Conservation (phyloP, 2,113 vertebrate species). For the Chlorodrepanis virens region DNA sequence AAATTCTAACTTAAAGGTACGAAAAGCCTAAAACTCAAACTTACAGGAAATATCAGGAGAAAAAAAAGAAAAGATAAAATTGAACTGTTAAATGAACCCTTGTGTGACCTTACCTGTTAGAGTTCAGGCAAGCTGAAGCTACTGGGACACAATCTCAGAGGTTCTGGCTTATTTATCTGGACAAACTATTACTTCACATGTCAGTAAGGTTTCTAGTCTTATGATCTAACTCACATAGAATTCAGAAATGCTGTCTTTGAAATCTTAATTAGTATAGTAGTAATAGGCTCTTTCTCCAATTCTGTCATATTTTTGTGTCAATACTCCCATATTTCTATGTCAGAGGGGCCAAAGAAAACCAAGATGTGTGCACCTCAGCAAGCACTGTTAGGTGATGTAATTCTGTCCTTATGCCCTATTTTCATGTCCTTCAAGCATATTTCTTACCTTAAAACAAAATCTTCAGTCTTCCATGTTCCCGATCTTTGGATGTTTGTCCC, state of each 20-base stretch:
- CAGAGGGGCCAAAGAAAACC: background rate
- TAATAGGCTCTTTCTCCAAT: background rate
- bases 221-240: background rate
- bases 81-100: background rate
- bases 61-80: background rate
- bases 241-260: background rate
- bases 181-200: background rate
- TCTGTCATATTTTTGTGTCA: background rate
- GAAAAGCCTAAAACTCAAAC: background rate
- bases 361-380: background rate
- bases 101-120: background rate
- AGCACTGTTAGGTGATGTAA: background rate
- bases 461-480: background rate
- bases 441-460: background rate
- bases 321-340: background rate
- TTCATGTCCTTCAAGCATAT: background rate
- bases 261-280: background rate
- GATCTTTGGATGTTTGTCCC: rapidly evolving
- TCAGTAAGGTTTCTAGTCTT: background rate
- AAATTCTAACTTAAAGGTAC: background rate
- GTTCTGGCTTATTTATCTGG: background rate
- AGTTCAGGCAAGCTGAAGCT: background rate
- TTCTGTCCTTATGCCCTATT: background rate
- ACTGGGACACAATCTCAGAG: background rate
- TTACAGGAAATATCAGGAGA: background rate